These are phyloP conservation scores for Lasiommata megera DNA, from an alignment of 2,888 invertebrate genomes.

Conservation along the genomic window DNA sequence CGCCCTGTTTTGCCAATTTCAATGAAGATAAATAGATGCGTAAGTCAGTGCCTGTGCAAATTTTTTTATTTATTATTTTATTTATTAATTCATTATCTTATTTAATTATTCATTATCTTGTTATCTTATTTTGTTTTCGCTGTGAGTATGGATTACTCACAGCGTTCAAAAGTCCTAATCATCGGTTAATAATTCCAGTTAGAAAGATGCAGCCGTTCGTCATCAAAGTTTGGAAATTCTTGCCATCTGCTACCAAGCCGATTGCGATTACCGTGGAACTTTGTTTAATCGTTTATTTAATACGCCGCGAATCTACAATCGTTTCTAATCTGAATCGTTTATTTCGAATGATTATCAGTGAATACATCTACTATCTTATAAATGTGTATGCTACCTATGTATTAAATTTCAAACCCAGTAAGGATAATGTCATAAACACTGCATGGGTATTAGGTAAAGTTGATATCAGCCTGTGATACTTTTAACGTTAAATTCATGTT, in stretches of 20 bases:
- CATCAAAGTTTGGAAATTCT: constrained; percentile 78
- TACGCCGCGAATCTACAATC: constrained; percentile 72
- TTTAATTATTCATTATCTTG: too few relatives aligned
- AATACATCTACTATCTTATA: background rate
- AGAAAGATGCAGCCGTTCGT: constrained; percentile 63
- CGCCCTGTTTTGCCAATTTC: too few relatives aligned
- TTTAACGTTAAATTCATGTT: background rate
- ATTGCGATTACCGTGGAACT: constrained; percentile 75
- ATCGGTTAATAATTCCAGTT: constrained; percentile 60
- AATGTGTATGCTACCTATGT: too few relatives aligned
- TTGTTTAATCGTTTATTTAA: constrained; percentile 81
- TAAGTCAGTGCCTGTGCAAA: too few relatives aligned
- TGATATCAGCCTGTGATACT: background rate
- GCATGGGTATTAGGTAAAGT: background rate
- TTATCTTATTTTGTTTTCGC: too few relatives aligned
- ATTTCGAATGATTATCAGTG: background rate
- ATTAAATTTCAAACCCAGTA: background rate
- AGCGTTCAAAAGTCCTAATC: constrained; percentile 60
- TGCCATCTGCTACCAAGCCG: constrained; percentile 73
- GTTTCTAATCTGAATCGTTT: constrained; percentile 2
- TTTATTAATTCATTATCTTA: too few relatives aligned
- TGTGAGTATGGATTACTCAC: too few relatives aligned
- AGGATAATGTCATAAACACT: background rate
- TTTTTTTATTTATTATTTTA: too few relatives aligned
- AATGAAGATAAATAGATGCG: too few relatives aligned